A percentile compares a stretch with the other conserved stretches of the same genome.
These are phyloP conservation scores for Selene dorsalis DNA, from an alignment of 2,797 vertebrate genomes.

Conservation along the genomic window DNA sequence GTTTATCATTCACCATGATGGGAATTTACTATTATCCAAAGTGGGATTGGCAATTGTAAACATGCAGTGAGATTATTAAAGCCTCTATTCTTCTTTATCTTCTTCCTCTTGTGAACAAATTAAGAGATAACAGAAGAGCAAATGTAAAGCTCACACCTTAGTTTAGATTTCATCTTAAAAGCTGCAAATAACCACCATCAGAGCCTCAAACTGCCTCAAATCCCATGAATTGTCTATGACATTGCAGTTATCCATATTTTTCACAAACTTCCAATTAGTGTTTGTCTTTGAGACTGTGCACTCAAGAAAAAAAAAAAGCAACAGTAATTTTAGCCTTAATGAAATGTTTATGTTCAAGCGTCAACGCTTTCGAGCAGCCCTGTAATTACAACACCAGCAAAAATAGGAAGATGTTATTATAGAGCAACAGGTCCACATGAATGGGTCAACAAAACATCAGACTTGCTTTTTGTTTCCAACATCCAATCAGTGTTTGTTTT, in stretches of 20 bases:
- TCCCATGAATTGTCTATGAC: background rate
- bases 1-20: slow-evolving; percentile 42
- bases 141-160: background rate
- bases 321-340: background rate
- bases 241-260: background rate
- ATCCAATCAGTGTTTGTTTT: background rate
- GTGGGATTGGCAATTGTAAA: slow-evolving; percentile 34
- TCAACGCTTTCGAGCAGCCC: background rate
- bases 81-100: background rate
- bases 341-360: background rate
- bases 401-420: background rate
- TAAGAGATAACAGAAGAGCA: background rate
- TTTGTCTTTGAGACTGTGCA: background rate
- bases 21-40: slow-evolving; percentile 50
- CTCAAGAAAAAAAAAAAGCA: background rate
- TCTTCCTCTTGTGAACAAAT: slow-evolving; percentile 14
- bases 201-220: background rate
- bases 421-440: background rate
- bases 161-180: background rate
- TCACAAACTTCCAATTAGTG: background rate
- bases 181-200: background rate
- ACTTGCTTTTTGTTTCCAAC: background rate
- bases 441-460: background rate
- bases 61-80: slow-evolving; percentile 34
- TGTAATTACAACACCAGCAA: background rate